Evolutionary conservation across 1,140 invertebrate species (phyloP), one percentile per base, ranked within the genome.

Genomic region (Andrena cerasifolii): DNA sequence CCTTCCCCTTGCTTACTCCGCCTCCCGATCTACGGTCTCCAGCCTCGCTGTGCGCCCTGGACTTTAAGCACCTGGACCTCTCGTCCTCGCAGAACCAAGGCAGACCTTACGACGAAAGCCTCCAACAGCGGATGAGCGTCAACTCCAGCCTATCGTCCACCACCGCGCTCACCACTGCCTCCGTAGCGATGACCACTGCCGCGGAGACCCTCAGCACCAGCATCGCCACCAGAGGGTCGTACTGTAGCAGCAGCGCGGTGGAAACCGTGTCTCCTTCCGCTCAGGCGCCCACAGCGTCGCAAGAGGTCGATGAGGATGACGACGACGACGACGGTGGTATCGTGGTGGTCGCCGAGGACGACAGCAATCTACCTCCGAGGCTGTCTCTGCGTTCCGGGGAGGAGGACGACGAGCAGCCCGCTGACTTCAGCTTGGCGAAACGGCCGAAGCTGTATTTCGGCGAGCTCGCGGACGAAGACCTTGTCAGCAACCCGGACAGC

Each of bases 1-100:
- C 96, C 2, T 97, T 97, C 82, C 96, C 96, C 7, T 86, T 97
- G 24, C 88, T 97, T 3, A 96, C 96, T 10, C 95, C 95, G 36
- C 94, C 95, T 6, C 95, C 95, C n/a, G 96, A 96, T 83, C 93
- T 96, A 79, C 93, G 96, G 61, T 95, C 93, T 68, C 94, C 93
- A 80, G 92, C 93, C 14, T 94, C 94, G 1, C 87, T 95, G 40
- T 92, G 94, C 24, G 93, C 94, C 12, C 87, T 96, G 36, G 95
- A 96, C 76, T 95, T 95, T 72, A 96, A 96, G 87, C 94, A 95
- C 86, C 86, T 95, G 5, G 94, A 95, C 80, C 85, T 95, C n/a
- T 93, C 93, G 61, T 86, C 92, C 51, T 43, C 87, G 87, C 85
- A 88, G 78, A 78, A 58, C 68, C 80, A 81, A 83, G 61, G 31